Evolutionary conservation across 2,797 vertebrate genomes (phyloP).

Genomic region (Trichosurus vulpecula): DNA sequence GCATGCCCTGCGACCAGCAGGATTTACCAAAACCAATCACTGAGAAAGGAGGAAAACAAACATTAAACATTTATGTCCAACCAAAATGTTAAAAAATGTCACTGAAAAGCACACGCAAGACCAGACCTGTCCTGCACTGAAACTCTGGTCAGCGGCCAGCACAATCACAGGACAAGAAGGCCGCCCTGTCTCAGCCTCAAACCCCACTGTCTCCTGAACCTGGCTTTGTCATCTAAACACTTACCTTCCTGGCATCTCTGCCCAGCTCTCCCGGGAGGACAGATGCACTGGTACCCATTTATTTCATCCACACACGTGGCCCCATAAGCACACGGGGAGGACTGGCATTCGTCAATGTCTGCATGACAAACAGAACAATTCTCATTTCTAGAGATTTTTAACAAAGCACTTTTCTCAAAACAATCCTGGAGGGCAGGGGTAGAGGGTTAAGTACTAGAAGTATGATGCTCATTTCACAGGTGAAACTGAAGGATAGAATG

Average conservation of each 20-base stretch:
- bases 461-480: neutral
- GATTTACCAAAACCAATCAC: conserved; percentile 90
- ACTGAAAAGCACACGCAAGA: neutral
- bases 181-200: no score
- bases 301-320: conserved; percentile 95
- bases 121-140: rapidly evolving
- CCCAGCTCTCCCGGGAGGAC: conserved; percentile 91
- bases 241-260: conserved; percentile 93
- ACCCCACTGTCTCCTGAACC: neutral
- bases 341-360: conserved; percentile 98
- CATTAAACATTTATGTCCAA: neutral
- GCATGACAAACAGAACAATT: neutral
- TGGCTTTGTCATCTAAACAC: neutral
- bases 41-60: conserved; percentile 51
- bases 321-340: conserved; percentile 93
- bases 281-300: conserved; percentile 91
- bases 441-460: neutral
- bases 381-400: neutral
- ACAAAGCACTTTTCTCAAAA: neutral
- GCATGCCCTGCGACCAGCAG: conserved; percentile 89
- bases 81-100: neutral
- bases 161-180: neutral
- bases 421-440: neutral
- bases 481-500: neutral
- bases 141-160: no score